Conservation (phyloP, 2,113 vertebrate genomes). For the Apaloderma vittatum region DNA sequence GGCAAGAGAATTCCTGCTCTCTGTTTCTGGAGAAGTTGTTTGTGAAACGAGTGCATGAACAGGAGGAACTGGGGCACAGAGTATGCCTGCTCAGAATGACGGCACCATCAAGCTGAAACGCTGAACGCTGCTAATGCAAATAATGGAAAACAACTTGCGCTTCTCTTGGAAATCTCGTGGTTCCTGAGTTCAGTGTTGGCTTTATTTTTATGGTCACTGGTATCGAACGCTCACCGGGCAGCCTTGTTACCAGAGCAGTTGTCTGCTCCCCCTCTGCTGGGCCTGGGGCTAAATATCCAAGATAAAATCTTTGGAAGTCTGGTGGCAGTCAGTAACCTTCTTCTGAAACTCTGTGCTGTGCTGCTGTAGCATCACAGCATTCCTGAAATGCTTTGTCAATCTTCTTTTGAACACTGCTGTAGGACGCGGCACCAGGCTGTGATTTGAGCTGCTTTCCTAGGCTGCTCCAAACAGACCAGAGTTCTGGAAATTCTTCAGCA, state of each 20-base stretch:
- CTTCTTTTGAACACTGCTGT: neutral
- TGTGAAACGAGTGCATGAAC: neutral
- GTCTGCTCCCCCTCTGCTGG: neutral
- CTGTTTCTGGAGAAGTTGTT: neutral
- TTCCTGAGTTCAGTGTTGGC: neutral
- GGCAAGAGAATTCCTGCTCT: neutral
- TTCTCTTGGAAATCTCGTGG: neutral
- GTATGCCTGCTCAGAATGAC: neutral
- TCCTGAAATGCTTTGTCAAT: constrained; percentile 30
- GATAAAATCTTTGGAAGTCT: constrained; percentile 19
- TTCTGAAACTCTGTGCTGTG: neutral
- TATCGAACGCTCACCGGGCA: neutral
- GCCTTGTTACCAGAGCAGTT: constrained; percentile 1
- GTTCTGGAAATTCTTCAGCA: constrained; percentile 43
- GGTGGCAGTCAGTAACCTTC: neutral
- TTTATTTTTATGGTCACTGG: neutral
- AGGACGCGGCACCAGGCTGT: neutral
- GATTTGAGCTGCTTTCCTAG: neutral
- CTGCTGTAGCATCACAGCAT: constrained; percentile 12
- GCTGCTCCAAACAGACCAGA: neutral
- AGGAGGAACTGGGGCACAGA: neutral
- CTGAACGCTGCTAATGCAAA: neutral
- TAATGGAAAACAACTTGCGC: neutral
- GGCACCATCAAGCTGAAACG: neutral
- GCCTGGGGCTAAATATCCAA: neutral